Evolutionary conservation across 2,888 invertebrate species (phyloP).

Genomic region (Beris morrisii): DNA sequence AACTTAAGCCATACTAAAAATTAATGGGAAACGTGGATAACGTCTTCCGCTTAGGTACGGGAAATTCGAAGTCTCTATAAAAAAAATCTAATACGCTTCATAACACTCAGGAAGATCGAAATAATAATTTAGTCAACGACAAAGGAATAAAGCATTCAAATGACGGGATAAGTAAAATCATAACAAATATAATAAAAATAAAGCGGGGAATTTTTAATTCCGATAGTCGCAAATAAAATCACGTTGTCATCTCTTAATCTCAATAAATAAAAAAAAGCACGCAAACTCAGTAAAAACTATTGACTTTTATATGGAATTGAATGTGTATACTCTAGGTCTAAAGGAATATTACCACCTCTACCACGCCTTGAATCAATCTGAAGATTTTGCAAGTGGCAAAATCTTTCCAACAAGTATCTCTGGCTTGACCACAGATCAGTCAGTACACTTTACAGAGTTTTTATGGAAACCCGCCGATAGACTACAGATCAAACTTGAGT

Average conservation of each 20-base stretch:
- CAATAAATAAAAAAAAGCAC: no score
- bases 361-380: neutral
- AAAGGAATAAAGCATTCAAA: neutral
- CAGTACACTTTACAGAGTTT: neutral
- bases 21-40: no score
- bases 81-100: no score
- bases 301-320: no score
- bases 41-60: no score
- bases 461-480: neutral
- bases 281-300: no score
- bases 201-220: neutral
- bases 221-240: neutral
- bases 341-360: neutral
- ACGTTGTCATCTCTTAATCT: no score
- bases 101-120: no score
- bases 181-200: neutral
- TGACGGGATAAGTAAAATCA: neutral
- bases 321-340: neutral
- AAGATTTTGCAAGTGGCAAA: no score
- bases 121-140: neutral
- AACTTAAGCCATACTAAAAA: no score
- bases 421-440: neutral
- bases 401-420: conserved; percentile 1
- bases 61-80: no score
- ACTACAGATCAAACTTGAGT: neutral